Conservation (phyloP, 2,113 vertebrate species). For the Pseudopodoces humilis region DNA sequence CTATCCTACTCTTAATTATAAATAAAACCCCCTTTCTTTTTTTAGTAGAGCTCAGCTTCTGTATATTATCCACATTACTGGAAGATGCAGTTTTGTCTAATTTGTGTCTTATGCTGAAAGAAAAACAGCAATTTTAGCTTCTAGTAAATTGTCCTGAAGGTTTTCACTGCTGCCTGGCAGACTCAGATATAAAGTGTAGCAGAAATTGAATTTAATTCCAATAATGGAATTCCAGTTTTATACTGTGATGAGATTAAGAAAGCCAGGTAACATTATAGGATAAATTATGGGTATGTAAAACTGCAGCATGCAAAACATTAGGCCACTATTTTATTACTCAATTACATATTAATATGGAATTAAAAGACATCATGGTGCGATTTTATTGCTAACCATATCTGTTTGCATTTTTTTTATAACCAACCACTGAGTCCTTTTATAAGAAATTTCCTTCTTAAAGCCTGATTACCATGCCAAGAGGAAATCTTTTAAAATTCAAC, state of each 20-base stretch:
- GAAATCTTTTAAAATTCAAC: slow-evolving; percentile 2
- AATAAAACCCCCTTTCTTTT: not conserved
- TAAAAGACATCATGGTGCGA: slow-evolving; percentile 12
- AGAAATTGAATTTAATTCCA: slow-evolving; percentile 9
- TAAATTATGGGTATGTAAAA: slow-evolving; percentile 14
- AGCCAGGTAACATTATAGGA: slow-evolving; percentile 5
- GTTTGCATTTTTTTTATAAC: slow-evolving; percentile 49
- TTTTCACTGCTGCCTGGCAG: not conserved
- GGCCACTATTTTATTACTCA: slow-evolving; percentile 41
- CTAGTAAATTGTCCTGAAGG: not conserved
- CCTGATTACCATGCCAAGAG: slow-evolving; percentile 1
- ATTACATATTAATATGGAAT: slow-evolving; percentile 61
- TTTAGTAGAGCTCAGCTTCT: not conserved
- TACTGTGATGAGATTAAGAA: slow-evolving; percentile 1
- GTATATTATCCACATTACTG: not conserved
- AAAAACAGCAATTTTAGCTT: not conserved
- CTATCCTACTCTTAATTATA: not conserved
- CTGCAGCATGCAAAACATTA: slow-evolving; percentile 8
- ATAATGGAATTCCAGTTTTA: slow-evolving; percentile 27
- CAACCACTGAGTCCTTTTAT: not conserved
- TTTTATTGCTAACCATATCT: slow-evolving; percentile 49
- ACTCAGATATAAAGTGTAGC: not conserved
- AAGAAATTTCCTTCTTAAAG: slow-evolving; percentile 15
- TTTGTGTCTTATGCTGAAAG: not conserved
- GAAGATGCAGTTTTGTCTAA: not conserved